Percentiles rank a stretch among this genome's conserved stretches.
Evolutionary conservation across 2,797 vertebrate species (phyloP).

Genomic region (Lepilemur ruficaudatus): DNA sequence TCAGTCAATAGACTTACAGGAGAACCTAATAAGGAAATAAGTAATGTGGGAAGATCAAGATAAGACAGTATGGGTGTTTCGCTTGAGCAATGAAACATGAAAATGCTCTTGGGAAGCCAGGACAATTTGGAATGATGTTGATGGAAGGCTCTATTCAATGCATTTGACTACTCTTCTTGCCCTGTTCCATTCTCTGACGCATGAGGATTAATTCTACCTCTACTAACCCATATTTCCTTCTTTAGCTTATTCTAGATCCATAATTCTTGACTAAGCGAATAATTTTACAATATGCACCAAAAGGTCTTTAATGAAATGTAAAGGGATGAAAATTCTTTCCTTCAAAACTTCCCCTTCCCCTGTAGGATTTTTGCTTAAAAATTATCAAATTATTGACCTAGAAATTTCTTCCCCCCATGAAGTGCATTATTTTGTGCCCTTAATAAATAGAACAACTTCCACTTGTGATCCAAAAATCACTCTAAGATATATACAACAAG

Average conservation of each 20-base stretch:
- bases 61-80: constrained; percentile 19
- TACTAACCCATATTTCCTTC: background rate
- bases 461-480: background rate
- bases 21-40: background rate
- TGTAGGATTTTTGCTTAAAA: background rate
- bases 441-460: background rate
- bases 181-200: background rate
- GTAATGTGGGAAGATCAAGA: constrained; percentile 3
- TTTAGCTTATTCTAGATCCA: background rate
- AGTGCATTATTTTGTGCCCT: background rate
- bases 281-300: background rate
- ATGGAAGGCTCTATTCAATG: constrained; percentile 14
- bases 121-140: constrained; percentile 15
- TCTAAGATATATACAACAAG: background rate
- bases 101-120: constrained; percentile 27
- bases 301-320: background rate
- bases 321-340: background rate
- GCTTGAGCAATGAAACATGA: constrained; percentile 45
- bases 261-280: background rate
- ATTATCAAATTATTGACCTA: background rate
- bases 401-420: background rate
- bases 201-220: background rate
- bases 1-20: constrained; percentile 9
- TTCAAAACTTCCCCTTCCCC: background rate
- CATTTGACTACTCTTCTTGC: background rate